Percentiles rank a stretch among this genome's conserved stretches.
Evolutionary conservation across 2,888 invertebrate species (phyloP).

Genomic region (Rhaphigaster nebulosa): DNA sequence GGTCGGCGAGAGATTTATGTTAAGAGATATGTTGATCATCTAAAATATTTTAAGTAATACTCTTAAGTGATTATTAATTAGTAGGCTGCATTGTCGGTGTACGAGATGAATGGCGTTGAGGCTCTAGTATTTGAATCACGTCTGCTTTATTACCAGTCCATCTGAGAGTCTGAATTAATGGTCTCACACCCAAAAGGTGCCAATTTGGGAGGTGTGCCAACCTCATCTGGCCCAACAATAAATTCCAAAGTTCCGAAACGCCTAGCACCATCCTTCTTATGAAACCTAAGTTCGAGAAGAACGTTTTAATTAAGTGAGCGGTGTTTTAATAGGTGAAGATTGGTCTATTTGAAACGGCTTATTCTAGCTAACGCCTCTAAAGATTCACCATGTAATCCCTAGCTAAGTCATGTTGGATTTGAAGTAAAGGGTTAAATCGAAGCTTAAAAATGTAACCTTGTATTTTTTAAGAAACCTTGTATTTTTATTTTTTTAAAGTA

Average conservation of each 20-base stretch:
- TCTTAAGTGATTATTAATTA: constrained; percentile 47
- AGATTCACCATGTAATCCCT: no score
- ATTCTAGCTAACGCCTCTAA: not conserved
- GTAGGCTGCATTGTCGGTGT: constrained; percentile 1
- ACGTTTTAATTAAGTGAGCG: constrained; percentile 17
- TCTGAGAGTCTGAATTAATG: not conserved
- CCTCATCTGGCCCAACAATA: not conserved
- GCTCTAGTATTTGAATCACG: constrained; percentile 29
- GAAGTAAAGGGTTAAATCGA: no score
- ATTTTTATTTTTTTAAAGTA: no score
- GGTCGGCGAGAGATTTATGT: constrained; percentile 2
- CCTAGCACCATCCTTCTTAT: not conserved
- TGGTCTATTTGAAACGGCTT: not conserved
- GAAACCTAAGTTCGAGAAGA: not conserved
- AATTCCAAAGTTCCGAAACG: not conserved
- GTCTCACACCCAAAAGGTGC: constrained; percentile 35
- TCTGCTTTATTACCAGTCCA: not conserved
- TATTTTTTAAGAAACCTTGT: no score
- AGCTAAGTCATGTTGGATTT: no score
- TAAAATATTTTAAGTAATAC: constrained; percentile 10
- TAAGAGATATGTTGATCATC: constrained; percentile 7
- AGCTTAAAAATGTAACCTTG: no score
- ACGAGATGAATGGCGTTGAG: not conserved
- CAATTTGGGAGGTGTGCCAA: constrained; percentile 37
- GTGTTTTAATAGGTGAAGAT: not conserved